Evolutionary conservation across 2,888 invertebrate genomes (phyloP).

Genomic region (Chorisops tibialis): DNA sequence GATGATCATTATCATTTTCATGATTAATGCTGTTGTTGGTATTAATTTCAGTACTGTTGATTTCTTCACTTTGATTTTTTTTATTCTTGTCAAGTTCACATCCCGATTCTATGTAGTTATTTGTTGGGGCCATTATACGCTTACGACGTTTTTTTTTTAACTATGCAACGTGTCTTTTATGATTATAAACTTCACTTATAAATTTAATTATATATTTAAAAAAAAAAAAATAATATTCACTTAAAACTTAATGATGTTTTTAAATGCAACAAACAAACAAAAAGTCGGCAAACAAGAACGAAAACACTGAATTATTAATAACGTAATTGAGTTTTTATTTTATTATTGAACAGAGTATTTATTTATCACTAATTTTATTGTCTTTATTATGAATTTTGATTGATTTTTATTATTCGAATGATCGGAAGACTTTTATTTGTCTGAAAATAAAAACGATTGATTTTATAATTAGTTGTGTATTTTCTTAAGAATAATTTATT

Average conservation of each 20-base stretch:
- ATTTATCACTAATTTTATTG: conserved; percentile 18
- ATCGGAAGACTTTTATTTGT: conserved; percentile 18
- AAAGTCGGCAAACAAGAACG: background rate
- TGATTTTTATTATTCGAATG: background rate
- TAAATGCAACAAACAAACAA: background rate
- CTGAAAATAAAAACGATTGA: conserved; percentile 1
- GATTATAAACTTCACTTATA: background rate
- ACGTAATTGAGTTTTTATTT: background rate
- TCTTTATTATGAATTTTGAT: background rate
- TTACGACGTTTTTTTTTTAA: conserved; percentile 1
- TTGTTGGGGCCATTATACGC: conserved; percentile 52
- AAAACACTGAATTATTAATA: background rate
- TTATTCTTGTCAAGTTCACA: conserved; percentile 45
- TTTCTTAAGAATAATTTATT: no score
- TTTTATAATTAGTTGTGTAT: no score
- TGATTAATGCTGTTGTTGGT: background rate
- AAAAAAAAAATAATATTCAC: background rate
- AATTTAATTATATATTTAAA: background rate
- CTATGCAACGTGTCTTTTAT: background rate
- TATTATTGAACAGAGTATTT: background rate
- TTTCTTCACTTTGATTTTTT: conserved; percentile 30
- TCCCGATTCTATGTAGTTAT: conserved; percentile 49
- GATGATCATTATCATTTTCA: conserved; percentile 1
- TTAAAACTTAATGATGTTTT: background rate
- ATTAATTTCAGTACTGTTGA: conserved; percentile 11